Evolutionary conservation across 92 coral and sea anemone species (phyloP), one percentile per base, ranked within the genome.

Genomic region (Parazoanthus swiftii): DNA sequence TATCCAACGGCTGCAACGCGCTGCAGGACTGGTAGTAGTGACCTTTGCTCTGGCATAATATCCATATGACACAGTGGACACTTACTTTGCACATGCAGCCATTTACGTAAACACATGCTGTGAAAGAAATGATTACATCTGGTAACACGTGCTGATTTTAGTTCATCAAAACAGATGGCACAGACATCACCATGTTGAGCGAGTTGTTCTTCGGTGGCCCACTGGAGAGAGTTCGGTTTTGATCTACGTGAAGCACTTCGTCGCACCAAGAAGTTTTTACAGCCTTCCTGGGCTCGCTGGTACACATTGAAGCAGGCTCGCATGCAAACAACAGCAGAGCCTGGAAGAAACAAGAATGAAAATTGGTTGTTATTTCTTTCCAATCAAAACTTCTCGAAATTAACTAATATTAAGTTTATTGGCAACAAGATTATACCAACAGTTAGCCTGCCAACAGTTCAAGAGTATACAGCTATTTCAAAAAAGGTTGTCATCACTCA

Each of bases 281-380:
- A 96, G 21, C 98, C 98, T 59, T 96, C 98, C 29, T 88, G 84
- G 1, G 98, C 98, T 85, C 96, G 85, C n/a, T 90, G 86, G 92
- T 95, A 96, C 38, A 96, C 98, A 90, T 96, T 96, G 91, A 95
- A 96, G 88, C 95, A 94, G 21, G 98, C 96, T 91, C 95, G 98
- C 88, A 95, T 77, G 59, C 94, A 91, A 81, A 96, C 93, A 3
- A 96, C 93, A 23, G 91, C 73, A n/a, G 98, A 91, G 79, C 98
- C 98, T 96, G 48, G 3, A 88, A 54, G 59, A 54, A 54, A 54
- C 2, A 4, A 10, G n/a, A 54, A 14, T 2, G 8, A 54, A 14
- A 54, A 54, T 10, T 10, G 59, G 59, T 54, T 14, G 14, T 54
- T 54, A 11, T 54, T 54, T 14, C 59, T 0, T 10, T 54, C 59